These are phyloP conservation scores for Tethea ocularis DNA, from an alignment of 2,888 invertebrate genomes.

Conservation along the genomic window DNA sequence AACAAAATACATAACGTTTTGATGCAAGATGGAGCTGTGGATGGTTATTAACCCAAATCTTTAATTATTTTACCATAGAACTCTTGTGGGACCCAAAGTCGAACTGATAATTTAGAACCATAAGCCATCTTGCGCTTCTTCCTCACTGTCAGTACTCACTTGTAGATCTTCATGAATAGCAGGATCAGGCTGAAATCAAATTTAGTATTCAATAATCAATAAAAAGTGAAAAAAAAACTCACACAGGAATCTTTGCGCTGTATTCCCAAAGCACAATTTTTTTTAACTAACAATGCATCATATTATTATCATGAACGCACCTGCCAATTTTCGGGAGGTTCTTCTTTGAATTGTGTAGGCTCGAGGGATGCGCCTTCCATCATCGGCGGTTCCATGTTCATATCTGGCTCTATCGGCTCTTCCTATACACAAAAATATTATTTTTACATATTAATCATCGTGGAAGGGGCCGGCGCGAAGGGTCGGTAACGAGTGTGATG, in stretches of 20 bases:
- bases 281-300: too few species aligned
- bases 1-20: background rate
- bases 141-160: slow-evolving; percentile 81
- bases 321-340: slow-evolving; percentile 80
- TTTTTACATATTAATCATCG: too few species aligned
- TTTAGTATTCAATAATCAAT: background rate
- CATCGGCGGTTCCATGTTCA: slow-evolving; percentile 62
- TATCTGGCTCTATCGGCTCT: slow-evolving; percentile 73
- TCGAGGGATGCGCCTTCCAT: slow-evolving; percentile 47
- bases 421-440: slow-evolving; percentile 53
- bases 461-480: too few species aligned
- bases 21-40: too few species aligned
- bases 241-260: too few species aligned
- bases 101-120: slow-evolving; percentile 65
- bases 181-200: slow-evolving; percentile 68
- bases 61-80: too few species aligned
- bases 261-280: too few species aligned
- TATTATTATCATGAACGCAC: slow-evolving; percentile 36
- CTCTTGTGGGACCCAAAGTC: background rate
- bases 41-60: too few species aligned
- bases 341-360: slow-evolving; percentile 73
- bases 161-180: slow-evolving; percentile 80
- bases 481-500: too few species aligned
- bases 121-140: slow-evolving; percentile 76
- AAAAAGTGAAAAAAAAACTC: too few species aligned